These are phyloP conservation scores for Hydrolagus colliei DNA, from an alignment of 2,797 vertebrate species.

Conservation along the genomic window DNA sequence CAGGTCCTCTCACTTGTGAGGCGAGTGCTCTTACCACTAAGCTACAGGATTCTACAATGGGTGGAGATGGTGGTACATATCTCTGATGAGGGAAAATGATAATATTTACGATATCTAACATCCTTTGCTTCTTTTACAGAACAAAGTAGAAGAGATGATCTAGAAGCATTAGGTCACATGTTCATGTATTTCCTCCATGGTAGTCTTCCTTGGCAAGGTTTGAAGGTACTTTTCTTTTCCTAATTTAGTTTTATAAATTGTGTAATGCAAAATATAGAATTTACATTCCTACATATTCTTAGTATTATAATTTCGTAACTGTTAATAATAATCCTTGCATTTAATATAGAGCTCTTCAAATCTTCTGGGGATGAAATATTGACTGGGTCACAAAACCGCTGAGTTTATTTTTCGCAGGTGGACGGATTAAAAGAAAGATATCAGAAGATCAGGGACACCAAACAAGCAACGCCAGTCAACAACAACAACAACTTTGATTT, in stretches of 20 bases:
- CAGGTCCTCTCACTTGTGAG: too few relatives aligned
- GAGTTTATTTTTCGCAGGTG: constrained; percentile 51
- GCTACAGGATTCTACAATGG: too few relatives aligned
- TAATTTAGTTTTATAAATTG: constrained; percentile 32
- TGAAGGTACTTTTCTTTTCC: constrained; percentile 62
- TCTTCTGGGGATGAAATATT: constrained; percentile 1
- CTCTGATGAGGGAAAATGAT: too few relatives aligned
- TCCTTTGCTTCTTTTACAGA: constrained; percentile 54
- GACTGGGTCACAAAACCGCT: neutral
- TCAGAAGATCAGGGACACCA: constrained; percentile 83
- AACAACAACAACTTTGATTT: too few relatives aligned
- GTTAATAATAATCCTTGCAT: neutral
- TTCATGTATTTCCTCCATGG: constrained; percentile 85
- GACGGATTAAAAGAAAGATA: constrained; percentile 82
- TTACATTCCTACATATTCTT: neutral
- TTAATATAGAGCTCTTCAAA: too few relatives aligned
- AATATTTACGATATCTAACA: neutral
- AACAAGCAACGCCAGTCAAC: constrained; percentile 66
- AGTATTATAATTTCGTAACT: constrained; percentile 34
- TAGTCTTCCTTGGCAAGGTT: constrained; percentile 80
- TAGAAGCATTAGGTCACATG: constrained; percentile 84
- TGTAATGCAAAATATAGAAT: constrained; percentile 16
- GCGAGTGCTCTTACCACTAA: too few relatives aligned
- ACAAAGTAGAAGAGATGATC: constrained; percentile 80
- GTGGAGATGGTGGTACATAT: too few relatives aligned